Percentiles rank a stretch among this genome's conserved stretches.
Conservation (phyloP, 2,797 vertebrate genomes). For the Melopsittacus undulatus region DNA sequence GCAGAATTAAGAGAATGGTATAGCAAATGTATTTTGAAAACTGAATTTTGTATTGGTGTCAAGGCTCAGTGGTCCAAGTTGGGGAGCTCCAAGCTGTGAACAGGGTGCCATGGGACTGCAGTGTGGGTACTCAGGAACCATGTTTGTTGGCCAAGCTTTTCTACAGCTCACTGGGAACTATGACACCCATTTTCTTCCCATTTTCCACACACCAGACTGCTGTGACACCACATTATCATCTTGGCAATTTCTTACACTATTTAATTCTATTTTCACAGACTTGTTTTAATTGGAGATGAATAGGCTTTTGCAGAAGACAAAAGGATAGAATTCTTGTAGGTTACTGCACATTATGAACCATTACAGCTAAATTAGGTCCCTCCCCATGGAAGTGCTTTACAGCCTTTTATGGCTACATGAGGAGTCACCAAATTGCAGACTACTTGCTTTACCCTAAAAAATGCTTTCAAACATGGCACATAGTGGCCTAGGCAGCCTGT, state of each 20-base stretch:
- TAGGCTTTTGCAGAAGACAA: not conserved
- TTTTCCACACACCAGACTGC: not conserved
- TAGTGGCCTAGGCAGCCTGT: not conserved
- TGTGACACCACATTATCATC: not conserved
- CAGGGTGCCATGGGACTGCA: not conserved
- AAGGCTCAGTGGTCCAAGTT: not conserved
- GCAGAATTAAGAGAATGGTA: not conserved
- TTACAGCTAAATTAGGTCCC: not conserved
- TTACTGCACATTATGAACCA: not conserved
- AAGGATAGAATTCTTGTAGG: not conserved
- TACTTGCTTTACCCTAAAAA: not conserved
- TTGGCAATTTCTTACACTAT: not conserved
- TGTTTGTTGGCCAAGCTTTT: not conserved
- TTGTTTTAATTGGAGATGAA: not conserved
- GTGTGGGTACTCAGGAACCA: rapidly evolving
- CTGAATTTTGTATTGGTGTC: not conserved
- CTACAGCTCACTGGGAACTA: not conserved
- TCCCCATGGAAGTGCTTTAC: not conserved
- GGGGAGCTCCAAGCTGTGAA: not conserved
- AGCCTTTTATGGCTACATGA: not conserved
- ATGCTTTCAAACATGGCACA: not conserved
- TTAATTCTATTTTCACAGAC: not conserved
- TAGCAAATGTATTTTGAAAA: not conserved
- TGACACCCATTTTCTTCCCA: not conserved
- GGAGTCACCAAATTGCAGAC: not conserved